These are phyloP conservation scores for Drosophila sucinea DNA, from an alignment of 1,140 invertebrate genomes.

Conservation along the genomic window DNA sequence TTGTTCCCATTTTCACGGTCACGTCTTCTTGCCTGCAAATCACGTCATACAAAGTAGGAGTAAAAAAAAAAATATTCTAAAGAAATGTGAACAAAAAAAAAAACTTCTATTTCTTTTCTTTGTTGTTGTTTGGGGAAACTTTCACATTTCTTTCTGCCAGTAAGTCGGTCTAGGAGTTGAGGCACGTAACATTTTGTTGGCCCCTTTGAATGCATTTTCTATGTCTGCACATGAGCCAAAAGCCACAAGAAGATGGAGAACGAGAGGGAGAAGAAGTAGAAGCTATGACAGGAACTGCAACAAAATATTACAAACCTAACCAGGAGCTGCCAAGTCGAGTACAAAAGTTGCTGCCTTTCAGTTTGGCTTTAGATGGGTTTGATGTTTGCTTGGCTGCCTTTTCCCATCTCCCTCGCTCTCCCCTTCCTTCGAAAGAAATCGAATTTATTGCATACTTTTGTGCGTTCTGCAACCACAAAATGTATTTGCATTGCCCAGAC, in stretches of 20 bases:
- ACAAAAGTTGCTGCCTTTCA: conserved; percentile 49
- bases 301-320: conserved; percentile 67
- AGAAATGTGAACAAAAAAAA: conserved; percentile 9
- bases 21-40: conserved; percentile 69
- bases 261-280: conserved; percentile 8
- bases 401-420: not conserved
- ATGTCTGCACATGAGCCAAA: conserved; percentile 57
- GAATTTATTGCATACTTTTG: conserved; percentile 77
- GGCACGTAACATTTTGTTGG: conserved; percentile 68
- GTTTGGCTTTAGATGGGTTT: conserved; percentile 39
- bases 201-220: conserved; percentile 62
- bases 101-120: conserved; percentile 21
- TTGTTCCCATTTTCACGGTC: conserved; percentile 65
- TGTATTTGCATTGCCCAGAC: conserved; percentile 65
- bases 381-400: conserved; percentile 50
- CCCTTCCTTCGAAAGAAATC: conserved; percentile 44
- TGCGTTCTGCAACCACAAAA: conserved; percentile 68
- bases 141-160: conserved; percentile 51
- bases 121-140: conserved; percentile 31
- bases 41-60: conserved; percentile 53
- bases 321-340: conserved; percentile 53
- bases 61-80: conserved; percentile 25
- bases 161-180: conserved; percentile 25
- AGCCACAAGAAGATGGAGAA: conserved; percentile 39
- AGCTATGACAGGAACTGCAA: conserved; percentile 49